Evolutionary conservation across 2,113 vertebrate genomes (phyloP).

Genomic region (Mustela nigripes): DNA sequence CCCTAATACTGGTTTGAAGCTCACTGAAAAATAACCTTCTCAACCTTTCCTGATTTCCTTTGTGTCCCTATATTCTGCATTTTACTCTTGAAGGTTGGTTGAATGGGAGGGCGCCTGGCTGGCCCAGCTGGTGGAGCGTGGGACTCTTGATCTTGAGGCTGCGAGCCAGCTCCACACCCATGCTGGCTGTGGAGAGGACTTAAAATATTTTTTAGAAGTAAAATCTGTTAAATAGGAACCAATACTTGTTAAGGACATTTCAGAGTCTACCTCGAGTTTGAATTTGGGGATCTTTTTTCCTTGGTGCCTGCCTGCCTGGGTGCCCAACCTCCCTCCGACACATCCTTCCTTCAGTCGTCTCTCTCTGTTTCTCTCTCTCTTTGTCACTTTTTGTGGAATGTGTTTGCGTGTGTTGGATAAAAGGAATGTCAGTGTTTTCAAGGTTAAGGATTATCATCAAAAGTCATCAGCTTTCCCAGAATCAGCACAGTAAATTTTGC

Average conservation of each 20-base stretch:
- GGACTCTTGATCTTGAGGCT: background rate
- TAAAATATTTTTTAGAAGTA: background rate
- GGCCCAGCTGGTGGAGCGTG: background rate
- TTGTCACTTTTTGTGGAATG: background rate
- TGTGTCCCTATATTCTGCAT: accelerated
- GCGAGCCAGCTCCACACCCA: background rate
- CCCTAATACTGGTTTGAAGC: background rate
- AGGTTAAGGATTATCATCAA: background rate
- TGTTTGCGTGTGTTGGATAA: background rate
- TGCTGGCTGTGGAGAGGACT: background rate
- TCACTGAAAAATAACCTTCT: background rate
- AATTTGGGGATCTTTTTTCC: background rate
- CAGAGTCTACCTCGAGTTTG: background rate
- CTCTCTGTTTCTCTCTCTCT: background rate
- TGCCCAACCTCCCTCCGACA: background rate
- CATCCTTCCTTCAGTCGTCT: background rate
- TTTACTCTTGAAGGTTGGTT: background rate
- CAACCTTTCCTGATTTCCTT: background rate
- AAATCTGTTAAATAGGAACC: background rate
- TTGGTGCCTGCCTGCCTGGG: background rate
- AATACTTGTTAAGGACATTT: background rate
- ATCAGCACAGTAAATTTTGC: too few relatives aligned
- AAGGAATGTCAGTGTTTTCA: background rate
- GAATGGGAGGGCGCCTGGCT: background rate
- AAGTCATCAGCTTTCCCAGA: background rate